Evolutionary conservation across 2,888 invertebrate genomes (phyloP), one percentile per base, ranked within the genome.

Genomic region (Aphidoletes aphidimyza): DNA sequence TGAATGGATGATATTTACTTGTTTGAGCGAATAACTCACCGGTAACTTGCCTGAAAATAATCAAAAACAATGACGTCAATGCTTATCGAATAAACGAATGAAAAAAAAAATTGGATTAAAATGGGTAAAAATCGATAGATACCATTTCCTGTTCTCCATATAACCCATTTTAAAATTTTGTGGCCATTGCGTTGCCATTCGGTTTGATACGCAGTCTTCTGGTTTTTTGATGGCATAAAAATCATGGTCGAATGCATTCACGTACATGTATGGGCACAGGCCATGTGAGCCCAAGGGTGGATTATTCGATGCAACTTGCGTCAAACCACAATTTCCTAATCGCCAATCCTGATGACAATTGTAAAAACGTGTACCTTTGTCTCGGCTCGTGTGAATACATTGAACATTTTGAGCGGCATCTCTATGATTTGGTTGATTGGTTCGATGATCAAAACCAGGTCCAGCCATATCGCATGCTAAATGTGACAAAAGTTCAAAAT

Each of bases 381-480:
- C 89, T 0, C 88, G 87, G 36, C 89, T 89, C 0, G 85, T 85
- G 30, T 85, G 85, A 34, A 85, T 85, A 37, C 0, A 90, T 85
- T 88, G 89, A 2, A 90, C 89, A 86, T 88, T 87, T 83, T 88
- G 87, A 0, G 89, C 89, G 0, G 89, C 88, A 26, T 87, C 87
- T 22, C 88, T 87, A 84, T 89, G 89, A 86, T 89, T 88, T 26
- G 59, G 59, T 83, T 83, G 49, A 36, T 45, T 37, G 2, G 37
- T 26, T 5, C 81, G 47, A 49, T 30, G 39, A 84, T 85, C 85
- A 34, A 86, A 85, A 1, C 84, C 85, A 9, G 89, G 89, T 0
- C 90, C 89, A 42, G 89, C 90, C 88, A 89, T 89, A 85, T 90
- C 89, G 83, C 90, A 90, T 54, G 89, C 89, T 89, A 34, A 22